Evolutionary conservation across 2,113 vertebrate species (phyloP).

Genomic region (Irena cyanogastra): DNA sequence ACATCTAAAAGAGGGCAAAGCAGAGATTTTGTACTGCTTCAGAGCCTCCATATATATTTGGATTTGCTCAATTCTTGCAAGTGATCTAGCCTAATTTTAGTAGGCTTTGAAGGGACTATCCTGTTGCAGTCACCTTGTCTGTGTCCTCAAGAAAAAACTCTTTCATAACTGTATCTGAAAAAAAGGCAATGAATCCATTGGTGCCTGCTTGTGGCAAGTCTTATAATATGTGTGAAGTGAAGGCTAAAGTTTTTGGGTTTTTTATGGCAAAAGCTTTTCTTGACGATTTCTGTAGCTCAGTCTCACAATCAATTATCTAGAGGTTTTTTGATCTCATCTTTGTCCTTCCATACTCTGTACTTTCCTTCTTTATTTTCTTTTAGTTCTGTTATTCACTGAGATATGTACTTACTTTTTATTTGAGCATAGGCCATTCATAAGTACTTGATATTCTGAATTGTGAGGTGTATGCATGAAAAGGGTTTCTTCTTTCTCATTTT

Average conservation of each 20-base stretch:
- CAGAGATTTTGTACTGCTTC: not conserved
- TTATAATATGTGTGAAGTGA: not conserved
- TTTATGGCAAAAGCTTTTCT: not conserved
- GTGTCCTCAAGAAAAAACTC: not conserved
- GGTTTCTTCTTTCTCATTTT: not conserved
- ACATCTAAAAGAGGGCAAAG: not conserved
- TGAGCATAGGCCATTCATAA: not conserved
- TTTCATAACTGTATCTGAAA: not conserved
- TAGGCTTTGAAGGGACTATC: not conserved
- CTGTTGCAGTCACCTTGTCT: not conserved
- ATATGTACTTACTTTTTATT: not conserved
- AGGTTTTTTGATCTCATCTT: not conserved
- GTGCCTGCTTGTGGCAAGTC: not conserved
- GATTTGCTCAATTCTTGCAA: not conserved
- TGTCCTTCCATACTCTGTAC: not conserved
- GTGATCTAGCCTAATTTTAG: not conserved
- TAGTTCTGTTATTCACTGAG: not conserved
- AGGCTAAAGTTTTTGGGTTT: not conserved
- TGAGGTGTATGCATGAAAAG: not conserved
- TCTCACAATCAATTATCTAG: not conserved
- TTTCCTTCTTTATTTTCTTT: not conserved
- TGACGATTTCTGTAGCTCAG: not conserved
- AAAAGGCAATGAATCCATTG: not conserved
- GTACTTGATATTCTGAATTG: not conserved
- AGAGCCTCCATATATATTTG: not conserved